Base-by-base conservation (phyloP, 2,797 vertebrate species). In the Leptoclinus maculatus region DNA sequence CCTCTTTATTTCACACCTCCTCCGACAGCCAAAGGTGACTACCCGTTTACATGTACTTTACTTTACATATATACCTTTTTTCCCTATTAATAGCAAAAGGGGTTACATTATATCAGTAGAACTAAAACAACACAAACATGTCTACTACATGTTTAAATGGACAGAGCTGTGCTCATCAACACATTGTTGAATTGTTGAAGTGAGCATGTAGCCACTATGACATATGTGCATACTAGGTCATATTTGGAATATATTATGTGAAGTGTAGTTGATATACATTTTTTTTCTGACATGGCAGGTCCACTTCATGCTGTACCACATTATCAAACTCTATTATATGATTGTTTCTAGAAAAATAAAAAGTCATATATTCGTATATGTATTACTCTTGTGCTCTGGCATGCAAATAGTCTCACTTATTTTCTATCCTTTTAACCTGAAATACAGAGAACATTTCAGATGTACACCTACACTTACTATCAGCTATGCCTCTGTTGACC, bases 1-100 rank as follows among this genome's bases (percentile, higher is more conserved):
- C 17, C 43, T 23, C 1, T 36, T 16, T 29, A 36, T 75, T 70
- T 73, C 60, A 54, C 83, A 71, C 71, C 69, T 73, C 7, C 27
- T 41, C 4, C 1, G 3, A 17, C 14, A 38, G 21, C 32, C 56
- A 36, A 9, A 36, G 27, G 47, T 43, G 23, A 17, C 19, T 32
- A 21, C 2, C 0, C 3, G 1, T 57, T 7, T 7, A 21, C 9
- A 23, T n/a, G 38, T 19, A 19, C 19, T 11, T 27, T 19, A 19
- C 19, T 11, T 27, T 16, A 74, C 57, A 32, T 64, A 34, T 65
- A 32, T 32, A 11, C 41, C 41, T 70, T 21, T 7, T 36, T 36
- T 34, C 5, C 5, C 13, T 14, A 1, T 36, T 21, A 39, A 14
- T 49, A 39, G 13, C 10, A 39, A 39, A 56, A 68, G 4, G 25